These are phyloP conservation scores for Andrena haemorrhoa DNA, from an alignment of 2,888 invertebrate species.

Conservation along the genomic window DNA sequence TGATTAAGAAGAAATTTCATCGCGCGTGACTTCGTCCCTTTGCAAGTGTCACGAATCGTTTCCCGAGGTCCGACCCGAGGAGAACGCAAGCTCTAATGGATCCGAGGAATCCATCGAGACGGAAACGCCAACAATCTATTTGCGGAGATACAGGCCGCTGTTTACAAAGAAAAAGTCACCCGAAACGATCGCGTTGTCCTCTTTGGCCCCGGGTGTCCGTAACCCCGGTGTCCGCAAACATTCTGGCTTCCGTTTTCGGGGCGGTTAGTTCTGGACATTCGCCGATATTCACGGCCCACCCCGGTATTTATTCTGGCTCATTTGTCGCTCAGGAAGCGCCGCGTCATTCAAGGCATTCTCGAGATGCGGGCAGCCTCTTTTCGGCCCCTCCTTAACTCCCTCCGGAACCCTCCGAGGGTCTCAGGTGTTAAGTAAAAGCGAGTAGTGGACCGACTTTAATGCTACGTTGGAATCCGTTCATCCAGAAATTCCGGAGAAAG, in stretches of 20 bases:
- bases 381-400: constrained; percentile 18
- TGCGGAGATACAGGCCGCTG: constrained; percentile 46
- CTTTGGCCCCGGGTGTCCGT: constrained; percentile 15
- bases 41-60: constrained; percentile 37
- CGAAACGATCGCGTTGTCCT: constrained; percentile 48
- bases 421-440: constrained; percentile 78
- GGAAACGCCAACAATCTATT: constrained; percentile 59
- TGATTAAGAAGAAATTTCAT: not conserved
- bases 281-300: constrained; percentile 67
- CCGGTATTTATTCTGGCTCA: constrained; percentile 74
- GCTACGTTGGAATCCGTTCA: constrained; percentile 50
- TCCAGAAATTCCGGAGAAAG: constrained; percentile 35
- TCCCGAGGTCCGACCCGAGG: constrained; percentile 3
- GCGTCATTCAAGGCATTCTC: constrained; percentile 58
- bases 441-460: constrained; percentile 60
- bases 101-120: constrained; percentile 33
- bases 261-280: constrained; percentile 72
- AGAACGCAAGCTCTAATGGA: constrained; percentile 22
- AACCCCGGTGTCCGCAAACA: constrained; percentile 64
- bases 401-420: constrained; percentile 47
- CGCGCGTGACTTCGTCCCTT: not conserved
- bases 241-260: constrained; percentile 71
- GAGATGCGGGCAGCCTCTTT: constrained; percentile 32
- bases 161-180: constrained; percentile 65
- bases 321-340: constrained; percentile 71